Evolutionary conservation across 2,888 invertebrate genomes (phyloP).

Genomic region (Xestia xanthographa): DNA sequence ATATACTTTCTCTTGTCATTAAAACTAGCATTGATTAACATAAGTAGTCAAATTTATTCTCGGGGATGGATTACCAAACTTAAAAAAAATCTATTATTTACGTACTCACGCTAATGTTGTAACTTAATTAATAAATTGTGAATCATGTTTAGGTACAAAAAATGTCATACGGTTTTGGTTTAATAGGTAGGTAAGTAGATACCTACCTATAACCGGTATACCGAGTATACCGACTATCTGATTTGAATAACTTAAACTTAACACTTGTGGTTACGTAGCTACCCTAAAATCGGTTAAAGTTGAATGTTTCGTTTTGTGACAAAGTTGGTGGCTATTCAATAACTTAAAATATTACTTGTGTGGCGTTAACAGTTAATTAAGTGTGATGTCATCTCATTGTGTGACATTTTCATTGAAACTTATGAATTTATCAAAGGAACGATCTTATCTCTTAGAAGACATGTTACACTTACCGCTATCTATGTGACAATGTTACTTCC

Average conservation of each 20-base stretch:
- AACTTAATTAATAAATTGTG: conserved; percentile 17
- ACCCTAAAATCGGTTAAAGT: neutral
- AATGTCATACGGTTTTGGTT: neutral
- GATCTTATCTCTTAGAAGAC: conserved; percentile 46
- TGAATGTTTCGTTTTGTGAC: neutral
- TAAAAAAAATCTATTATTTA: conserved; percentile 40
- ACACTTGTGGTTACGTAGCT: neutral
- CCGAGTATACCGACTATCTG: neutral
- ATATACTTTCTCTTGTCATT: conserved; percentile 81
- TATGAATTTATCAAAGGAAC: conserved; percentile 15
- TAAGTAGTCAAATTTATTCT: conserved; percentile 71
- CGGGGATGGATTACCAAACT: conserved; percentile 54
- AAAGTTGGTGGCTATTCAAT: neutral
- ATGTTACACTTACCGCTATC: conserved; percentile 46
- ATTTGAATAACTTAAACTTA: neutral
- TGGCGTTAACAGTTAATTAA: neutral
- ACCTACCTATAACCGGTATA: neutral
- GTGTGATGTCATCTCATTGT: conserved; percentile 16
- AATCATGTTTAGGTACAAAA: neutral
- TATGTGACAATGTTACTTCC: conserved; percentile 65
- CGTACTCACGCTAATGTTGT: conserved; percentile 3
- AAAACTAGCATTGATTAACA: conserved; percentile 70
- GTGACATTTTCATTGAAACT: conserved; percentile 22
- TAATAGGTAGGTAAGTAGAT: neutral
- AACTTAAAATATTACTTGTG: neutral